phyloP scores from a whole-genome alignment of 1,140 invertebrate species.

The Zaprionus inermis region DNA sequence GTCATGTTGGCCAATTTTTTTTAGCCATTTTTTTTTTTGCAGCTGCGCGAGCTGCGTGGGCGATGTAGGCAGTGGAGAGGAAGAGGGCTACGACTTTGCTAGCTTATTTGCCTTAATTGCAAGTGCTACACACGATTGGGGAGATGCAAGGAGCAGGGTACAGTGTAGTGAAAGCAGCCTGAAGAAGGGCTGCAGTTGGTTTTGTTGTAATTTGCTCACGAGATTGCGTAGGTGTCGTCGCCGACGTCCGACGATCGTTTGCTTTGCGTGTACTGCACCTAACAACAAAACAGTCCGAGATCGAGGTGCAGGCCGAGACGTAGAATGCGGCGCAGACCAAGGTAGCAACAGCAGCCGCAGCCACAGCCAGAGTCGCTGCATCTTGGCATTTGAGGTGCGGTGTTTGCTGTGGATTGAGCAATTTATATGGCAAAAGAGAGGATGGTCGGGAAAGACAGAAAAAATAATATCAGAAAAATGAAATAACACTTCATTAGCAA shows the following conservation, averaged over 20 bases:
- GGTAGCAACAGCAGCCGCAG: slow-evolving; percentile 9
- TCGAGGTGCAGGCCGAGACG: neutral
- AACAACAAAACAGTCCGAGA: slow-evolving; percentile 6
- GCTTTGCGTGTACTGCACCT: slow-evolving; percentile 58
- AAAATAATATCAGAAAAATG: slow-evolving; percentile 49
- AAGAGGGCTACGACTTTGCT: slow-evolving; percentile 10
- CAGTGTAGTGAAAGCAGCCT: slow-evolving; percentile 21
- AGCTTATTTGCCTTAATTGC: slow-evolving; percentile 74
- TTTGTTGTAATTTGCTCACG: slow-evolving; percentile 31
- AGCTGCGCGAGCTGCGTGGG: slow-evolving; percentile 52
- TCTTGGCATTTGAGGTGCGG: slow-evolving; percentile 66
- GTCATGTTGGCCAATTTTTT: slow-evolving; percentile 79
- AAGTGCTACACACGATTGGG: slow-evolving; percentile 29
- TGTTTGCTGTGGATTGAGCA: slow-evolving; percentile 72
- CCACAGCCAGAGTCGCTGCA: slow-evolving; percentile 1
- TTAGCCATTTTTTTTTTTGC: slow-evolving; percentile 7
- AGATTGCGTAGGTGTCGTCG: slow-evolving; percentile 42
- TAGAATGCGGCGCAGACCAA: slow-evolving; percentile 14
- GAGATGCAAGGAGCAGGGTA: neutral
- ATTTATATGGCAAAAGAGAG: slow-evolving; percentile 57
- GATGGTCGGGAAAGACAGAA: slow-evolving; percentile 2
- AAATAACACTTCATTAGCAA: slow-evolving; percentile 77
- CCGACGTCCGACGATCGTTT: slow-evolving; percentile 15
- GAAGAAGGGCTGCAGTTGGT: neutral
- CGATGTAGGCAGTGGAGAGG: slow-evolving; percentile 27